phyloP scores from a whole-genome alignment of 2,113 vertebrate species.

The Chloropsis hardwickii region DNA sequence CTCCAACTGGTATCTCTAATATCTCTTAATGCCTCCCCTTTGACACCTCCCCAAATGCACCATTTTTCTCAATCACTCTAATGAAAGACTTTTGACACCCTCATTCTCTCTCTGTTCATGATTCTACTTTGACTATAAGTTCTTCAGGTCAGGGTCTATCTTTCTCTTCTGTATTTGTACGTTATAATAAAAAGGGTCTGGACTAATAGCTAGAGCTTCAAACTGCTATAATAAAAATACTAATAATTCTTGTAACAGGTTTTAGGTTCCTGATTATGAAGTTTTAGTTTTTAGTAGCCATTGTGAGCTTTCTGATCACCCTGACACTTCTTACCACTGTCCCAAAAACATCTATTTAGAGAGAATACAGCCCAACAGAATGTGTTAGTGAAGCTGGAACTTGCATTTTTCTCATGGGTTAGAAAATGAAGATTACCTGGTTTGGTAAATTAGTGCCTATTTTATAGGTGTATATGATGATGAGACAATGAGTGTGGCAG shows the following conservation, averaged over 20 bases:
- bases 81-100: slow-evolving; percentile 58
- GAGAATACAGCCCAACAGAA: not conserved
- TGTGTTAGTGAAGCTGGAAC: not conserved
- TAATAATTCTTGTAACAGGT: not conserved
- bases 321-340: not conserved
- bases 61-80: slow-evolving; percentile 62
- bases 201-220: slow-evolving; percentile 9
- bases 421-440: not conserved
- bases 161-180: slow-evolving; percentile 29
- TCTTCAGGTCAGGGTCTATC: slow-evolving; percentile 55
- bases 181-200: slow-evolving; percentile 11
- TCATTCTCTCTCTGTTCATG: slow-evolving; percentile 41
- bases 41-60: slow-evolving; percentile 65
- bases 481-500: not conserved
- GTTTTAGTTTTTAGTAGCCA: not conserved
- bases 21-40: slow-evolving; percentile 64
- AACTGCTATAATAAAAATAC: not conserved
- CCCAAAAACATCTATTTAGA: not conserved
- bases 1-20: slow-evolving; percentile 50
- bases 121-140: slow-evolving; percentile 44
- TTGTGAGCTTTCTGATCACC: not conserved
- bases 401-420: not conserved
- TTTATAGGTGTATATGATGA: not conserved
- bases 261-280: not conserved
- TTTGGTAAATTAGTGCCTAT: not conserved